phyloP scores from a whole-genome alignment of 2,888 invertebrate species.

The Eledone cirrhosa region DNA sequence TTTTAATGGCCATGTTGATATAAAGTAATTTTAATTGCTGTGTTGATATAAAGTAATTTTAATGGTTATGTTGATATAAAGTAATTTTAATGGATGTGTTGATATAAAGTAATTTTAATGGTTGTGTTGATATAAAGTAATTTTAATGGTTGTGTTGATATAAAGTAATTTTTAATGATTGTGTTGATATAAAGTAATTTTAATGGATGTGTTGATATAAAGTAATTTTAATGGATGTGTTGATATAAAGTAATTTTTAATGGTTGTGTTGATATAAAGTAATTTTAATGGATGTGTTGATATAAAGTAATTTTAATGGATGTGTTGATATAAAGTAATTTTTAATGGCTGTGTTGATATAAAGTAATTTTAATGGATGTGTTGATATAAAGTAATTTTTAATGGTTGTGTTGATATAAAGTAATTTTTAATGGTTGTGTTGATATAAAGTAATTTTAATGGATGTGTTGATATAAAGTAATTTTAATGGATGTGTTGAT shows the following conservation, averaged over 20 bases:
- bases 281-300: too few species aligned
- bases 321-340: background rate
- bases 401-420: background rate
- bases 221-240: background rate
- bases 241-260: background rate
- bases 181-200: background rate
- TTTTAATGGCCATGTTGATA: background rate
- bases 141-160: background rate
- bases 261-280: too few species aligned
- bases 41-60: too few species aligned
- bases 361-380: background rate
- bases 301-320: background rate
- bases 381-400: too few species aligned
- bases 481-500: too few species aligned
- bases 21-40: background rate
- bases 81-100: too few species aligned
- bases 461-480: too few species aligned
- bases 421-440: background rate
- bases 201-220: too few species aligned
- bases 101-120: too few species aligned
- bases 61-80: background rate
- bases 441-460: background rate
- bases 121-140: too few species aligned
- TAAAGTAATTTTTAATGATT: background rate
- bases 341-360: background rate